Evolutionary conservation across 1,140 invertebrate genomes (phyloP).

Genomic region (Zaprionus tsacasi): DNA sequence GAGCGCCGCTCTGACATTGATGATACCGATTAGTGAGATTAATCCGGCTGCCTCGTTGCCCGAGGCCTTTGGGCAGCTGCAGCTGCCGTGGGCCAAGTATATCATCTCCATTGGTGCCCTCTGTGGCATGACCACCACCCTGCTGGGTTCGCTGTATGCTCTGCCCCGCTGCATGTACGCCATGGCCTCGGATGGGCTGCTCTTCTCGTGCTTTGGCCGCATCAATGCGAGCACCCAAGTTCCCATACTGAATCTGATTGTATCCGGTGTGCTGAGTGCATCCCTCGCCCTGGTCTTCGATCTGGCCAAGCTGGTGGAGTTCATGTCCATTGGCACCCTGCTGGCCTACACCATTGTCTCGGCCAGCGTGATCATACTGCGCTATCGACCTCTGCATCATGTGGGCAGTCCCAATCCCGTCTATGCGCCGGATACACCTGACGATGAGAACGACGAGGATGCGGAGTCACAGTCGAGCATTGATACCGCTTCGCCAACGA

Average conservation of each 20-base stretch:
- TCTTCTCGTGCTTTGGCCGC: constrained; percentile 91
- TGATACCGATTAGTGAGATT: constrained; percentile 91
- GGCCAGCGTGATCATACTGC: constrained; percentile 93
- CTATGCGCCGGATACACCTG: constrained; percentile 74
- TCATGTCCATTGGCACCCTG: constrained; percentile 97
- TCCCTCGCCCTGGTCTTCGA: constrained; percentile 94
- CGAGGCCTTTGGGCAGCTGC: constrained; percentile 90
- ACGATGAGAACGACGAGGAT: constrained; percentile 74
- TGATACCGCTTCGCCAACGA: constrained; percentile 78
- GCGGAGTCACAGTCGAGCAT: constrained; percentile 79
- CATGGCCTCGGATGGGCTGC: constrained; percentile 94
- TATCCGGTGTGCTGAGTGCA: constrained; percentile 91
- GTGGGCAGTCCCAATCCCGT: constrained; percentile 78
- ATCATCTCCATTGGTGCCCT: constrained; percentile 94
- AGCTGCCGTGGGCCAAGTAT: constrained; percentile 93
- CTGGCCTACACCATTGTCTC: constrained; percentile 96
- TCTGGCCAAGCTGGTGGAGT: constrained; percentile 95
- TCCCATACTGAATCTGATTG: constrained; percentile 91
- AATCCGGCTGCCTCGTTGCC: constrained; percentile 92
- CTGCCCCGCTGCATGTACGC: constrained; percentile 94
- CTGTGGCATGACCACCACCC: constrained; percentile 94
- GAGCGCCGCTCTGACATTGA: constrained; percentile 91
- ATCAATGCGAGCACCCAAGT: constrained; percentile 92
- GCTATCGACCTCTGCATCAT: constrained; percentile 88
- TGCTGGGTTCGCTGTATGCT: constrained; percentile 93